Evolutionary conservation across 1,140 invertebrate species (phyloP).

Genomic region (Eumaeus atala): DNA sequence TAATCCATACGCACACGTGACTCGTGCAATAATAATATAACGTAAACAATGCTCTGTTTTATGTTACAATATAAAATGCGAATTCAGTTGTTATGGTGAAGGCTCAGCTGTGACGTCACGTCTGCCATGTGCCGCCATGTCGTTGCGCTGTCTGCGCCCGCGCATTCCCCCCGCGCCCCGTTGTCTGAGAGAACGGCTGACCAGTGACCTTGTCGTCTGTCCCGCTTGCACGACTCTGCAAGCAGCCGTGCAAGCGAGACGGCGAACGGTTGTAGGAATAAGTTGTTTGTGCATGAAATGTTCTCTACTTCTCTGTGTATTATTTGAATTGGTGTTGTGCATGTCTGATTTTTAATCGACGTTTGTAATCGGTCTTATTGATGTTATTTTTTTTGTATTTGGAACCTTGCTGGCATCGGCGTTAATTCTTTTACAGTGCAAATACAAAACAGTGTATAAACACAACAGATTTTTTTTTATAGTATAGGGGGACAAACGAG

Average conservation of each 20-base stretch:
- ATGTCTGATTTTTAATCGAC: constrained; percentile 6
- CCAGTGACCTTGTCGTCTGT: constrained; percentile 66
- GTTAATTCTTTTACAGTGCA: too few relatives aligned
- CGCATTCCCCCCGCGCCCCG: constrained; percentile 46
- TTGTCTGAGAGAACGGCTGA: constrained; percentile 66
- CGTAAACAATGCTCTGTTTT: too few relatives aligned
- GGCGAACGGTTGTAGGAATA: constrained; percentile 47
- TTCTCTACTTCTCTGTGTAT: constrained; percentile 28
- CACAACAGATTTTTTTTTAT: too few relatives aligned
- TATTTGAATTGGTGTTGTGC: constrained; percentile 15
- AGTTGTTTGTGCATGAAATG: constrained; percentile 62
- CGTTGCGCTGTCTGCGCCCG: constrained; percentile 56
- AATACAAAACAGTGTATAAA: too few relatives aligned
- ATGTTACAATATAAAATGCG: too few relatives aligned
- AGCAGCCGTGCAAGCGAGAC: constrained; percentile 28
- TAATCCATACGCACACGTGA: too few relatives aligned
- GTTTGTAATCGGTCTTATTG: not conserved
- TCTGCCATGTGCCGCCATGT: constrained; percentile 44
- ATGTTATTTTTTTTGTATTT: too few relatives aligned
- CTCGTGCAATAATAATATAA: too few relatives aligned
- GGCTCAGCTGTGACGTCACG: constrained; percentile 63
- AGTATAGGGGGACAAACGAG: too few relatives aligned
- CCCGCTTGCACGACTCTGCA: constrained; percentile 33
- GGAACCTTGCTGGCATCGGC: too few relatives aligned
- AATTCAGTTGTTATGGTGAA: constrained; percentile 35